Percentiles rank a stretch among this genome's conserved stretches.
phyloP scores from a whole-genome alignment of 2,797 vertebrate genomes.

The Ctenopoma kingsleyae region DNA sequence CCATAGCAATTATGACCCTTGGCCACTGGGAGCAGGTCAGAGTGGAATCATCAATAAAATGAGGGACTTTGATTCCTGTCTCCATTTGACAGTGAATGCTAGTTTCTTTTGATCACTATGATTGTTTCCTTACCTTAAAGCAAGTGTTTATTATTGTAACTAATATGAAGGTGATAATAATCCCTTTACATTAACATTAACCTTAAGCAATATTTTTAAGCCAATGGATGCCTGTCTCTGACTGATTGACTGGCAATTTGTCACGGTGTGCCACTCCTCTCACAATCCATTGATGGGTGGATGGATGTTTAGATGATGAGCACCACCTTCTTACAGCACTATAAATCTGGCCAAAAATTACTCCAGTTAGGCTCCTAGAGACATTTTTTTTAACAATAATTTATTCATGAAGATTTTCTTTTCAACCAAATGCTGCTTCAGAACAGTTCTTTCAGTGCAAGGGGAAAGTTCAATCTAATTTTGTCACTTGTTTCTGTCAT shows the following conservation, averaged over 20 bases:
- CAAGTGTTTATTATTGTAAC: not conserved
- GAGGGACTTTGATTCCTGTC: not conserved
- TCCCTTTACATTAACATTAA: not conserved
- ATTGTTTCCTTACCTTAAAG: not conserved
- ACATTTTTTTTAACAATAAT: not conserved
- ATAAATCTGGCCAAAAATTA: not conserved
- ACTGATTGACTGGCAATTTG: too few species aligned
- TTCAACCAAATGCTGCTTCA: not conserved
- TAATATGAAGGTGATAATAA: not conserved
- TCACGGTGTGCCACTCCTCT: too few species aligned
- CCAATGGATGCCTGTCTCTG: not conserved
- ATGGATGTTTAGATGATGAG: not conserved
- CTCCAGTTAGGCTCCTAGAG: not conserved
- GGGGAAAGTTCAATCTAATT: not conserved
- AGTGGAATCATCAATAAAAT: not conserved
- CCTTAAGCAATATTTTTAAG: not conserved
- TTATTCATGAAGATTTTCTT: constrained; percentile 7
- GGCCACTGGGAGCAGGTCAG: not conserved
- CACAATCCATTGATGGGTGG: too few species aligned
- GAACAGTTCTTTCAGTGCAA: not conserved
- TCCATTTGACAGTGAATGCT: not conserved
- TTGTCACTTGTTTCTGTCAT: not conserved
- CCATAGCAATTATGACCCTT: constrained; percentile 10
- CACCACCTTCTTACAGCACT: not conserved
- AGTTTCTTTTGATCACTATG: not conserved